Evolutionary conservation across 2,888 invertebrate species (phyloP).

Genomic region (Anthrax anthrax): DNA sequence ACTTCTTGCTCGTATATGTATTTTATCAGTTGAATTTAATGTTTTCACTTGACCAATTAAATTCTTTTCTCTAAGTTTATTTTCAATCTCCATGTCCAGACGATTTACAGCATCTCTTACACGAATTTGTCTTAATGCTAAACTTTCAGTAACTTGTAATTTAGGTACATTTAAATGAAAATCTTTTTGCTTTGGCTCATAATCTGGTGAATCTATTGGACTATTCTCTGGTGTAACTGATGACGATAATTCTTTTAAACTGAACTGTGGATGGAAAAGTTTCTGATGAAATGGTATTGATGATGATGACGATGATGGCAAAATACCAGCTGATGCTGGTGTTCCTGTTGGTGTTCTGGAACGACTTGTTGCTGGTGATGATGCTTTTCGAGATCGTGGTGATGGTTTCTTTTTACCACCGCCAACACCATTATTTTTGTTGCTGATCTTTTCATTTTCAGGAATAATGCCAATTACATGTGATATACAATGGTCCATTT

Average conservation of each 20-base stretch:
- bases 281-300: slow-evolving; percentile 19
- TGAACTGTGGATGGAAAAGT: slow-evolving; percentile 31
- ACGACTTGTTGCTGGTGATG: slow-evolving; percentile 30
- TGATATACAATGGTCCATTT: slow-evolving; percentile 73
- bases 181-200: slow-evolving; percentile 20
- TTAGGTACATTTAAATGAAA: slow-evolving; percentile 26
- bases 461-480: slow-evolving; percentile 64
- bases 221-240: slow-evolving; percentile 14
- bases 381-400: slow-evolving; percentile 31
- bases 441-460: slow-evolving; percentile 27
- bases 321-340: slow-evolving; percentile 32
- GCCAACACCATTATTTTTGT: too few species aligned
- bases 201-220: slow-evolving; percentile 22
- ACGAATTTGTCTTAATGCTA: slow-evolving; percentile 36
- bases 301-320: slow-evolving; percentile 2
- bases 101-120: slow-evolving; percentile 37
- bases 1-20: slow-evolving; percentile 58
- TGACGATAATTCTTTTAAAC: slow-evolving; percentile 28
- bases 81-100: slow-evolving; percentile 51
- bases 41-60: slow-evolving; percentile 51
- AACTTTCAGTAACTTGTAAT: slow-evolving; percentile 16
- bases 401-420: slow-evolving; percentile 29
- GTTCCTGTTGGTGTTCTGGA: slow-evolving; percentile 35
- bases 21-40: slow-evolving; percentile 40
- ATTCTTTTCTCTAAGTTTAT: slow-evolving; percentile 38